Conservation (phyloP, 2,888 invertebrate genomes). For the Halictus quadricinctus region DNA sequence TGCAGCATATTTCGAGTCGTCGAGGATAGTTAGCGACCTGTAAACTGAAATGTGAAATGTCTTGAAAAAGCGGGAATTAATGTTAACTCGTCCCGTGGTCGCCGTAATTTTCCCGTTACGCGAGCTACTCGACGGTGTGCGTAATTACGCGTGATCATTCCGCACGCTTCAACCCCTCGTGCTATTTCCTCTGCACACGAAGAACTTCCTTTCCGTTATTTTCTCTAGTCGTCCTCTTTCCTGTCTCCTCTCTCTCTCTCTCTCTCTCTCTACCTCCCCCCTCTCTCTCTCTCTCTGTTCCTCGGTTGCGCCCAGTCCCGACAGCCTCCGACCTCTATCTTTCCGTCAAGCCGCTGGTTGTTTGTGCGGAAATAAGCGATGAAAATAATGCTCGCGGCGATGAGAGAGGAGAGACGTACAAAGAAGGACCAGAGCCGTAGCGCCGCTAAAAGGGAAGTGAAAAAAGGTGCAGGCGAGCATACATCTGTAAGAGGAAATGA, state of each 20-base stretch:
- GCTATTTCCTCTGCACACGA: background rate
- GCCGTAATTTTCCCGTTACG: constrained; percentile 3
- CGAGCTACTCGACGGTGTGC: constrained; percentile 4
- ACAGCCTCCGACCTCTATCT: constrained; percentile 9
- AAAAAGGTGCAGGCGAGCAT: constrained; percentile 55
- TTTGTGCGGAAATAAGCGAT: constrained; percentile 74
- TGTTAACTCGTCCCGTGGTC: constrained; percentile 5
- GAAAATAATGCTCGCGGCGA: constrained; percentile 71
- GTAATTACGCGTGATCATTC: constrained; percentile 54
- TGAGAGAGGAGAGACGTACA: constrained; percentile 66
- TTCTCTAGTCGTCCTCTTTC: background rate
- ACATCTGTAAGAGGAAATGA: constrained; percentile 46
- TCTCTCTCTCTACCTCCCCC: background rate
- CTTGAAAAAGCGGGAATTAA: background rate
- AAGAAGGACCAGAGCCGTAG: constrained; percentile 58
- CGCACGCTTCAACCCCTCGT: constrained; percentile 4
- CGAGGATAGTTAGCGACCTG: background rate
- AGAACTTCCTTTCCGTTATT: constrained; percentile 3
- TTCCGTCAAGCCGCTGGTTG: constrained; percentile 59
- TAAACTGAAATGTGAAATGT: constrained; percentile 7
- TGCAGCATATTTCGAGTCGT: background rate
- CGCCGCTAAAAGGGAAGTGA: constrained; percentile 45
- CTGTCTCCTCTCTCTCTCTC: background rate
- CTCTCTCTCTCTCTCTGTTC: background rate
- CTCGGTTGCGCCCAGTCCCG: background rate